These are phyloP conservation scores for Limulus polyphemus DNA, from an alignment of 2,888 invertebrate genomes.

Conservation along the genomic window DNA sequence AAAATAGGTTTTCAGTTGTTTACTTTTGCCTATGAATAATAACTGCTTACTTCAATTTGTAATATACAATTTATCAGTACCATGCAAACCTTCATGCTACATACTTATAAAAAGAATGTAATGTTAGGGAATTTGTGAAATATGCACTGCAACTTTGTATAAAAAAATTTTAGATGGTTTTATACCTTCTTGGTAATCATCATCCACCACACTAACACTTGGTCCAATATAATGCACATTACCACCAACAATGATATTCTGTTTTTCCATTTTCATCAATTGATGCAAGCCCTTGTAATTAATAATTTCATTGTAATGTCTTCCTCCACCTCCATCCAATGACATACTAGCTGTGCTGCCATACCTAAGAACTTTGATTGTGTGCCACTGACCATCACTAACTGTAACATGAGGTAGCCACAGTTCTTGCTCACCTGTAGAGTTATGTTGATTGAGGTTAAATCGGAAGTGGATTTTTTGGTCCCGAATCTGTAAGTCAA, in stretches of 20 bases:
- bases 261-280: conserved; percentile 20
- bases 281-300: conserved; percentile 21
- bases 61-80: too few relatives aligned
- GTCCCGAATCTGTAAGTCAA: conserved; percentile 29
- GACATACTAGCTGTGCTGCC: conserved; percentile 36
- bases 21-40: too few relatives aligned
- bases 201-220: conserved; percentile 14
- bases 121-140: too few relatives aligned
- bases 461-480: conserved; percentile 34
- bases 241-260: conserved; percentile 27
- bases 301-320: conserved; percentile 25
- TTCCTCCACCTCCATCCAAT: conserved; percentile 39
- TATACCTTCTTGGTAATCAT: conserved; percentile 24
- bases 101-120: too few relatives aligned
- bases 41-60: too few relatives aligned
- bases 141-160: neutral
- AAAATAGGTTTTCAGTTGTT: too few relatives aligned
- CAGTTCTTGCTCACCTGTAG: conserved; percentile 18
- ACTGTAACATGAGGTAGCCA: conserved; percentile 27
- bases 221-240: conserved; percentile 23
- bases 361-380: conserved; percentile 27
- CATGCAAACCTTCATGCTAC: too few relatives aligned
- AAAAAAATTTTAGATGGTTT: neutral
- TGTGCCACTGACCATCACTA: conserved; percentile 39
- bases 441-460: conserved; percentile 32